Evolutionary conservation across 1,140 invertebrate species (phyloP), one percentile per base, ranked within the genome.

Genomic region (Zelostemma sp.): DNA sequence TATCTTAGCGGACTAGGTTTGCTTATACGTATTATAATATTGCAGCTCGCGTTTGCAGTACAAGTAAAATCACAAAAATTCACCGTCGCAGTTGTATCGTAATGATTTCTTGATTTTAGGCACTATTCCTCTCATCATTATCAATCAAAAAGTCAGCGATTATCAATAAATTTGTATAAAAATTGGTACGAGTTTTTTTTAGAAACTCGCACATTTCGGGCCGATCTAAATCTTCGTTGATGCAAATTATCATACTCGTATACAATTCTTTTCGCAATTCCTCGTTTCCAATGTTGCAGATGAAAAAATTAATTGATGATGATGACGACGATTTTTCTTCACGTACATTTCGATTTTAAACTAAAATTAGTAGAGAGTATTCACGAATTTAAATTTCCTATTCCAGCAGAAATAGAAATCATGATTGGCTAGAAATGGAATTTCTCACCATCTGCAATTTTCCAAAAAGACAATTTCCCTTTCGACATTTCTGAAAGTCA

Each of bases 1-100:
- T 65, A 65, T 65, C 19, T 58, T 59, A 59, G 47, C 40, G 41
- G 62, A 65, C 62, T 65, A 65, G 62, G 40, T 54, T 59, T 65
- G 46, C 45, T 65, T 46, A 55, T 59, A 25, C n/a, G n/a, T 25
- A 35, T 43, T 55, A 49, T 38, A 65, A 65, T 38, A 53, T 65
- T 59, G 31, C 40, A 59, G 57, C 41, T 65, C 9, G 21, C 16
- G 40, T 25, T 50, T 49, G 21, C 50, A 16, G 46, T 59, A 55
- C 43, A 58, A 66, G 43, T 66, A 54, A 65, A 64, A 65, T 58
- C 41, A 65, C 55, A 65, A 57, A 38, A 38, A 38, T 38, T 38
- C 21, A 45, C 33, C 8, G 25, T 57, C 28, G 45, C 16, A 48
- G 51, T 54, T 65, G 62, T 58, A 65, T 38, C 57, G 54, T 53